Evolutionary conservation across 2,113 vertebrate genomes (phyloP).

Genomic region (Camelus dromedarius): DNA sequence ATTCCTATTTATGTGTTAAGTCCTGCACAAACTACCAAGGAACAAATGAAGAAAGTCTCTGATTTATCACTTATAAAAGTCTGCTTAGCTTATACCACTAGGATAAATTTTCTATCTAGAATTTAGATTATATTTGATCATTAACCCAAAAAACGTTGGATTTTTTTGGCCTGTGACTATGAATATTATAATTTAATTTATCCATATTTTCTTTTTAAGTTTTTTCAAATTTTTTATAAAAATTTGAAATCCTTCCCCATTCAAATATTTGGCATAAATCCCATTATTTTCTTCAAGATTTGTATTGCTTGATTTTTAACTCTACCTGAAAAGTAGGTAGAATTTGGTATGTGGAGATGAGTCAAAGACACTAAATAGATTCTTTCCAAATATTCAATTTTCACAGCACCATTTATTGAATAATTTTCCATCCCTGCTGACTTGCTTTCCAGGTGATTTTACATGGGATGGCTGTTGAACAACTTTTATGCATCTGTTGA

Average conservation of each 20-base stretch:
- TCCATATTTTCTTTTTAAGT: neutral
- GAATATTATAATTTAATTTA: slow-evolving; percentile 9
- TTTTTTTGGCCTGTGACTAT: neutral
- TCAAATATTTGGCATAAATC: slow-evolving; percentile 25
- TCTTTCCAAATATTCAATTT: slow-evolving; percentile 16
- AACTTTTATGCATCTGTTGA: neutral
- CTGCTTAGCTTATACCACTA: neutral
- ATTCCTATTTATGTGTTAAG: neutral
- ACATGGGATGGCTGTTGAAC: neutral
- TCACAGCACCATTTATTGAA: neutral
- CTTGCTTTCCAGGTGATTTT: slow-evolving; percentile 41
- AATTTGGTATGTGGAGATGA: neutral
- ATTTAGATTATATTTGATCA: slow-evolving; percentile 40
- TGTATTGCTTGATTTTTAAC: slow-evolving; percentile 49
- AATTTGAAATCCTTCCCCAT: neutral
- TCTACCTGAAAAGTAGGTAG: neutral
- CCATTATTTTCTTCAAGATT: neutral
- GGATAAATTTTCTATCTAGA: slow-evolving; percentile 28
- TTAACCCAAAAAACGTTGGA: slow-evolving; percentile 35
- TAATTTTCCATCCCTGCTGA: neutral
- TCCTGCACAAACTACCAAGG: neutral
- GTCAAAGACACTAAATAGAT: neutral
- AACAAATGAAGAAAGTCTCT: slow-evolving; percentile 37
- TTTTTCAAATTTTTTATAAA: neutral
- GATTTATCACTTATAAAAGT: neutral